Base-by-base conservation (phyloP, 2,113 vertebrate species). In the Columba livia region DNA sequence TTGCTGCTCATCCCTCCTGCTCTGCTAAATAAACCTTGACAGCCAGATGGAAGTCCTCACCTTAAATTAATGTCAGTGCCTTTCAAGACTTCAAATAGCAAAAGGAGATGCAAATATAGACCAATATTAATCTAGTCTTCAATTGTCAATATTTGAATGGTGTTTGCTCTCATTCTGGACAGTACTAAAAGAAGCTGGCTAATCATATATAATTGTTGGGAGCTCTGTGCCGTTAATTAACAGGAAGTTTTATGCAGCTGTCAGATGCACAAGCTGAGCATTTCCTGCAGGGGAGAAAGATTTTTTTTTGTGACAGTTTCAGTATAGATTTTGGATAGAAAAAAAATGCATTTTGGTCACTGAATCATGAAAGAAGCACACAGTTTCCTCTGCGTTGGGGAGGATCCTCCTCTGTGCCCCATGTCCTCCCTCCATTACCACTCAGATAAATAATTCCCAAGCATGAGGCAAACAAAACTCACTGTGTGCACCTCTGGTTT, bases 201-300 rank as follows among this genome's bases (percentile, higher is more conserved):
- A 85, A 94, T 91, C 47, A 85, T 73, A 73, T 6, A 3, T 83
- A 78, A 94, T 85, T 89, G 64, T n/a, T 36, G 61, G 34, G 44
- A 83, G 57, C 53, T 90, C 83, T 42, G 78, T 73, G 87, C 79
- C 26, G 24, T 91, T 48, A 56, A 83, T 79, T 90, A 91, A 26
- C 89, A 89, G 87, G 87, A 89, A 90, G 90, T 72, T 93, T 91
- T 48, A 18, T 78, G 79, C 94, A 96, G 94, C 96, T 96, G 94
- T 89, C 95, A 92, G 94, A 96, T 93, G 93, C 93, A 74, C 10
- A 34, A 74, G 32, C 80, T 56, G 86, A 94, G 81, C 32, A 12
- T 85, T 93, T 95, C 67, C 93, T 95, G 91, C 61, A 79, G 70
- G 29, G 54, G 23, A 85, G 36, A 56, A 79, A 91, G 79, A 90